A percentile compares a stretch with the other conserved stretches of the same genome.
phyloP scores from a whole-genome alignment of 2,113 vertebrate species.

The Sylvia atricapilla region DNA sequence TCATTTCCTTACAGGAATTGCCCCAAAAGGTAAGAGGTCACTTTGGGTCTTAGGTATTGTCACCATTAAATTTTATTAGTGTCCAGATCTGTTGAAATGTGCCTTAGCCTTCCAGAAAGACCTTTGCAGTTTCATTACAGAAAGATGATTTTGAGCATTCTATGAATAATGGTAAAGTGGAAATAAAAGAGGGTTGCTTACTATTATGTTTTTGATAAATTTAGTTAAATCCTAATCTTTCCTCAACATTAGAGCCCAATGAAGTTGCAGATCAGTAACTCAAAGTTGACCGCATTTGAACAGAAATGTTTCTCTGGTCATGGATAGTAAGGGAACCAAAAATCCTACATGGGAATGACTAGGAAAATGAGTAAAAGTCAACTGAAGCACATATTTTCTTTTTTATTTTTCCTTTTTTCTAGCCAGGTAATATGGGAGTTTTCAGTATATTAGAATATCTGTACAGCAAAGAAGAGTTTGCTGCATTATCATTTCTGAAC shows the following conservation, averaged over 20 bases:
- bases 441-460: background rate
- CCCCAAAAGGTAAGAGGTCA: background rate
- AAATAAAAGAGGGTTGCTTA: background rate
- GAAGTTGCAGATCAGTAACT: background rate
- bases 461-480: background rate
- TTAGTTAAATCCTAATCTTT: background rate
- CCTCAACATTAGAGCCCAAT: background rate
- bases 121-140: background rate
- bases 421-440: accelerated
- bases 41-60: background rate
- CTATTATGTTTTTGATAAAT: background rate
- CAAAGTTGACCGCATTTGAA: background rate
- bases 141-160: background rate
- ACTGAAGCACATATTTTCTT: background rate
- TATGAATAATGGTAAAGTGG: background rate
- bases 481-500: background rate
- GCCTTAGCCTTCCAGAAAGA: background rate
- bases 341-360: background rate
- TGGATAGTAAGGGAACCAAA: background rate
- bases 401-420: background rate
- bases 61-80: background rate
- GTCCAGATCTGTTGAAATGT: background rate
- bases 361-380: background rate
- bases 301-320: background rate
- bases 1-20: background rate